These are phyloP conservation scores for Ophonus ardosiacus DNA, from an alignment of 2,888 invertebrate species.

Conservation along the genomic window DNA sequence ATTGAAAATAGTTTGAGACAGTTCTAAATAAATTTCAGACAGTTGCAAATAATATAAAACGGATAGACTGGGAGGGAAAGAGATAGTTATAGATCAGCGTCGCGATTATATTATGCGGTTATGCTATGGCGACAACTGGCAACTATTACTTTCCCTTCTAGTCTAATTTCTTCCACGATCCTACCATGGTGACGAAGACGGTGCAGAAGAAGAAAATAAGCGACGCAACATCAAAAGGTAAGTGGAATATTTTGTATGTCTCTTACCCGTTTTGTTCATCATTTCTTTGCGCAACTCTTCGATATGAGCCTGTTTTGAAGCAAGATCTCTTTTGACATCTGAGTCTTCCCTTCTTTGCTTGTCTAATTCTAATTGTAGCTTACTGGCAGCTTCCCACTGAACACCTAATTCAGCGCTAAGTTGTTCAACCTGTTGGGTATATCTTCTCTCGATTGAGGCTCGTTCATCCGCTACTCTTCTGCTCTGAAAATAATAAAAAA, in stretches of 20 bases:
- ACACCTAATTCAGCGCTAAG: conserved; percentile 87
- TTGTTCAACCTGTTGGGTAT: conserved; percentile 86
- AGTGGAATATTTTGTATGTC: background rate
- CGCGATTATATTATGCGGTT: too few species aligned
- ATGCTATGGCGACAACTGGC: too few species aligned
- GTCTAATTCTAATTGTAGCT: conserved; percentile 87
- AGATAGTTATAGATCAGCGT: too few species aligned
- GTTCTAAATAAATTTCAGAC: too few species aligned
- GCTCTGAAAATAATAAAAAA: conserved; percentile 68
- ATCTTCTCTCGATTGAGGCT: conserved; percentile 84
- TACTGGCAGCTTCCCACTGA: conserved; percentile 89
- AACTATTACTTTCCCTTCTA: too few species aligned
- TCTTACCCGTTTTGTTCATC: conserved; percentile 84
- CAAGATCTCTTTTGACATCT: conserved; percentile 86
- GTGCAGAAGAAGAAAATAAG: too few species aligned
- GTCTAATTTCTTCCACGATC: too few species aligned
- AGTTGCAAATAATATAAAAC: too few species aligned
- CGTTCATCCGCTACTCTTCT: conserved; percentile 85
- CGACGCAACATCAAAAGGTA: too few species aligned
- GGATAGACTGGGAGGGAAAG: too few species aligned
- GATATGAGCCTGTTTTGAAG: conserved; percentile 85
- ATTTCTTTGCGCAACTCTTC: conserved; percentile 90
- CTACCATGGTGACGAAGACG: too few species aligned
- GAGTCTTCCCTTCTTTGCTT: conserved; percentile 87
- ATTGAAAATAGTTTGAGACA: too few species aligned